Evolutionary conservation across 2,888 invertebrate species (phyloP), one percentile per base, ranked within the genome.

Genomic region (Pseudococcus viburni): DNA sequence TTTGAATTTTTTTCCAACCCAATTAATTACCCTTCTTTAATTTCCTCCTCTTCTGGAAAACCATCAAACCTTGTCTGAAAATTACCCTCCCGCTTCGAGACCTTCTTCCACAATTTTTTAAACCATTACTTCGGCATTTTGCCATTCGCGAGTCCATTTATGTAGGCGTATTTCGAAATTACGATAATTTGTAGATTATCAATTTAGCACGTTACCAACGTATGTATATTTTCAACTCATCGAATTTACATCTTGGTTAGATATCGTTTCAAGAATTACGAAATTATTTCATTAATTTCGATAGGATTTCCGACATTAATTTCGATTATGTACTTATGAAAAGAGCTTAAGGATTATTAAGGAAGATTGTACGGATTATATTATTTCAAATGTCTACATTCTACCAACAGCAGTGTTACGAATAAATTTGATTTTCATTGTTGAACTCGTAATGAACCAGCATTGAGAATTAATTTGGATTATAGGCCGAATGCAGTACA

Each of bases 401-500:
- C 19, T 19, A 42, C 42, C 42, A 42, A 6, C 33, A 19, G n/a
- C 80, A 9, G 33, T 33, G 73, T 73, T 73, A 73, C 73, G 46
- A 83, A 83, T 83, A 46, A 83, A 73, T 83, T 83, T 83, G n/a
- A 83, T 83, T 83, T 83, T 83, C 80, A 46, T 83, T 83, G 80
- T 83, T 46, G 11, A 42, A 83, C 80, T 46, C 46, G 33, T 73
- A 73, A 73, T 33, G 12, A 73, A 73, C 33, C 73, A 73, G 73
- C 73, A 73, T 33, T 73, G 17, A 73, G 73, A 73, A 33, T 73
- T 73, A 73, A 33, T 73, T 73, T 73, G 33, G 33, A 73, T 33
- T 73, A 73, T 33, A 33, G 33, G 26, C 15, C 17, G 6, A 12
- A 73, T 33, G 73, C 26, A 73, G 33, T 33, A 33, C 33, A 11